phyloP scores from a whole-genome alignment of 2,113 vertebrate genomes.

The Ivindomyrus marchei region DNA sequence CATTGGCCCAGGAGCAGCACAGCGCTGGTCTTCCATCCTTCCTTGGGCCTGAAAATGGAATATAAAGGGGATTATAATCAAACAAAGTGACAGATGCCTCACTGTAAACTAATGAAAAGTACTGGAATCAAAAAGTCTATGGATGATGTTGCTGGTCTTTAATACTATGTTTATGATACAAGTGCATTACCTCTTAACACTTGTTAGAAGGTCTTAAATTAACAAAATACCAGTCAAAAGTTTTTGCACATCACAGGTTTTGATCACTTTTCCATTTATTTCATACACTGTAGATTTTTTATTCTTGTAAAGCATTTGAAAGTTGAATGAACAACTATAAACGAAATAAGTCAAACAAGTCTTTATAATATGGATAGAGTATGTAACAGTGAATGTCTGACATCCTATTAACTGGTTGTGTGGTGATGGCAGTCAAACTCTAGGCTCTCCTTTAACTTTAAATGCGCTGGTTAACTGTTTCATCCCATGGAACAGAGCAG shows the following conservation, averaged over 20 bases:
- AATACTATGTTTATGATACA: background rate
- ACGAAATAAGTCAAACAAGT: background rate
- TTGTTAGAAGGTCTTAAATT: background rate
- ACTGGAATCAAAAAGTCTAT: background rate
- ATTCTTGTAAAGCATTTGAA: background rate
- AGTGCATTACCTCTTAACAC: background rate
- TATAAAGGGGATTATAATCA: background rate
- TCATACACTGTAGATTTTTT: background rate
- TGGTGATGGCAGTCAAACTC: background rate
- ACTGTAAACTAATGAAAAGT: background rate
- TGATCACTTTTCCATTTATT: background rate
- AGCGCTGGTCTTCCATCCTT: constrained; percentile 80
- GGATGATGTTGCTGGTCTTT: background rate
- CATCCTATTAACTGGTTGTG: background rate
- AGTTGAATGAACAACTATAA: background rate
- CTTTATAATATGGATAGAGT: background rate
- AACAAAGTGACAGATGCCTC: background rate
- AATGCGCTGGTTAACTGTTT: background rate
- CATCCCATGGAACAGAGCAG: background rate
- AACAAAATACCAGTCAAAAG: background rate
- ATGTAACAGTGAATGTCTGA: background rate
- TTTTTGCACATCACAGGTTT: background rate
- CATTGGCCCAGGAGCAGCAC: constrained; percentile 72
- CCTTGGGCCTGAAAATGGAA: constrained; percentile 57
- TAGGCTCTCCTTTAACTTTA: background rate